A percentile compares a stretch with the other conserved stretches of the same genome.
Conservation (phyloP, 2,113 vertebrate species). For the Ptilonorhynchus violaceus region DNA sequence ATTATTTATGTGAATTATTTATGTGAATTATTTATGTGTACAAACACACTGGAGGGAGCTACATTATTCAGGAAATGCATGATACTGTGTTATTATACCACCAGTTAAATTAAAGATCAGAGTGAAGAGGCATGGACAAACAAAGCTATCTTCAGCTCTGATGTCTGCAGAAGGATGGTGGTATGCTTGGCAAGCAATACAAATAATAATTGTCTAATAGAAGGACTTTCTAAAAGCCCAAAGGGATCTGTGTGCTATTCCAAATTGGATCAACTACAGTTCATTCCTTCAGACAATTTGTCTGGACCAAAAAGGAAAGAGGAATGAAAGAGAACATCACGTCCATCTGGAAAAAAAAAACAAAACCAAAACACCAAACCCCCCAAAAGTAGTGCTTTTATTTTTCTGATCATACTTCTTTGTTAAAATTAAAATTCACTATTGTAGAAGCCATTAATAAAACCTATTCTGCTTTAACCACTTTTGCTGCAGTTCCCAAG, state of each 20-base stretch:
- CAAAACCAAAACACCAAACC: not conserved
- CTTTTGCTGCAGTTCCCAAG: not conserved
- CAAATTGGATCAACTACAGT: not conserved
- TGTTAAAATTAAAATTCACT: not conserved
- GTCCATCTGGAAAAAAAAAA: not conserved
- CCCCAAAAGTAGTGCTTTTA: not conserved
- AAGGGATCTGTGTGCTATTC: not conserved
- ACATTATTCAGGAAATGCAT: not conserved
- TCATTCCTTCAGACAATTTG: not conserved
- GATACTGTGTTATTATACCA: not conserved
- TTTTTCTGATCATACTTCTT: not conserved
- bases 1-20: not conserved
- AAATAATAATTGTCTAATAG: not conserved
- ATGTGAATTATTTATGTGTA: not conserved
- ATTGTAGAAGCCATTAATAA: not conserved
- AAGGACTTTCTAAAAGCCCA: not conserved
- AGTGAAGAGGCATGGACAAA: not conserved
- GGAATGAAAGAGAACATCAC: not conserved
- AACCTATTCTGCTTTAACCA: not conserved
- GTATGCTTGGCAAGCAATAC: not conserved
- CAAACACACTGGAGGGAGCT: not conserved
- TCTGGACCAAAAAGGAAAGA: not conserved
- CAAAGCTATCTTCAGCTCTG: not conserved
- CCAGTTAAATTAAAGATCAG: not conserved
- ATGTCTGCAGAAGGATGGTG: not conserved